Evolutionary conservation across 1,140 invertebrate species (phyloP), one percentile per base, ranked within the genome.

Genomic region (Antheraea mylitta): DNA sequence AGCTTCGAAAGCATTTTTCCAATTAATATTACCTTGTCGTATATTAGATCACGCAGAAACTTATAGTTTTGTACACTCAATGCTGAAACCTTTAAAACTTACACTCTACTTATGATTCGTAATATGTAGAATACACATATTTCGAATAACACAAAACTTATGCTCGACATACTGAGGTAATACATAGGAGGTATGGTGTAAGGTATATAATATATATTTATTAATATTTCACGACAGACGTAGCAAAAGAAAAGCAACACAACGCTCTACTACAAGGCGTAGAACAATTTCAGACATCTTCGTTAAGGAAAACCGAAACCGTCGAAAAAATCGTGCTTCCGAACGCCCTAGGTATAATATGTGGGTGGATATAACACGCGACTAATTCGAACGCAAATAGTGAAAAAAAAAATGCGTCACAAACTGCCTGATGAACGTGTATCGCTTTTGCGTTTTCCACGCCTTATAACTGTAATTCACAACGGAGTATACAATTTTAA

Each of bases 251-350:
- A 88, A 94, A 94, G 78, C 95, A 94, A 77, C 96, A 96, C 86
- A 94, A 94, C 76, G 95, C 95, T 70, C 93, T 97, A 45, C 95
- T 96, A 77, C 94, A 95, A 72, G 95, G 94, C 58, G 94, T 97
- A 74, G 95, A 96, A 91, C 94, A 93, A 78, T 97, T 96, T 92
- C 94, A 95, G 83, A 77, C 94, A 67, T 94, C 95, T 66, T 92
- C 93, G 64, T 92, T 97, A 81, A 96, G 96, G 91, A 94, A 95
- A 82, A 96, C 96, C 30, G 94, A 96, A 76, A 97, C 96, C 16
- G 92, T 94, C 79, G 96, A 97, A 93, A 97, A 97, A 94, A 95
- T 95, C 76, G 93, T 96, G 63, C 94, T 97, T 73, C 96, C 96
- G 58, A 96, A 95, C 87, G 95, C 95, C 69, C 89, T 96, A 96